phyloP scores from a whole-genome alignment of 2,113 vertebrate species.

The Sprattus sprattus region DNA sequence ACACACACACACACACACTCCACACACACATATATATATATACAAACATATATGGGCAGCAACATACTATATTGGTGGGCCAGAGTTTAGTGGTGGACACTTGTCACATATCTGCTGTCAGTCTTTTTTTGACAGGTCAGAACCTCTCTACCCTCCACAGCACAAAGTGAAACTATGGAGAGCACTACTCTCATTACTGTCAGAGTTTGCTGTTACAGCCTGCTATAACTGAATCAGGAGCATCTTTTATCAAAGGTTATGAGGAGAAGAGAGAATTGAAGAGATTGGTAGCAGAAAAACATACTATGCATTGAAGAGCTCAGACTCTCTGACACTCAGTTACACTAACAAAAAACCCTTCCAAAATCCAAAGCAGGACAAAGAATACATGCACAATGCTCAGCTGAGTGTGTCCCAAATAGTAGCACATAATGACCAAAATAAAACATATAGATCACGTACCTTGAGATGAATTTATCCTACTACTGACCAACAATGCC shows the following conservation, averaged over 20 bases:
- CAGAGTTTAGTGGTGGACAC: not conserved
- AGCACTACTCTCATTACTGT: not conserved
- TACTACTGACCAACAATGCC: not conserved
- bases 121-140: not conserved
- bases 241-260: not conserved
- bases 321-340: not conserved
- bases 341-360: not conserved
- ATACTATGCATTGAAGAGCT: not conserved
- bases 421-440: not conserved
- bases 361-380: not conserved
- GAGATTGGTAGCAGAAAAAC: not conserved
- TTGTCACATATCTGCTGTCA: not conserved
- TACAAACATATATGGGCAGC: not conserved
- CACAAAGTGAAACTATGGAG: not conserved
- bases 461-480: slow-evolving; percentile 5
- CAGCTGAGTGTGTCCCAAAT: not conserved
- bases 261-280: not conserved
- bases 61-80: not conserved
- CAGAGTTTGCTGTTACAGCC: not conserved
- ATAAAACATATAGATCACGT: not conserved
- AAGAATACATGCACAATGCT: not conserved
- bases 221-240: not conserved
- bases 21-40: not conserved
- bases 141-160: not conserved
- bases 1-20: not conserved